Evolutionary conservation across 2,797 vertebrate species (phyloP).

Genomic region (Tokudaia muenninki): DNA sequence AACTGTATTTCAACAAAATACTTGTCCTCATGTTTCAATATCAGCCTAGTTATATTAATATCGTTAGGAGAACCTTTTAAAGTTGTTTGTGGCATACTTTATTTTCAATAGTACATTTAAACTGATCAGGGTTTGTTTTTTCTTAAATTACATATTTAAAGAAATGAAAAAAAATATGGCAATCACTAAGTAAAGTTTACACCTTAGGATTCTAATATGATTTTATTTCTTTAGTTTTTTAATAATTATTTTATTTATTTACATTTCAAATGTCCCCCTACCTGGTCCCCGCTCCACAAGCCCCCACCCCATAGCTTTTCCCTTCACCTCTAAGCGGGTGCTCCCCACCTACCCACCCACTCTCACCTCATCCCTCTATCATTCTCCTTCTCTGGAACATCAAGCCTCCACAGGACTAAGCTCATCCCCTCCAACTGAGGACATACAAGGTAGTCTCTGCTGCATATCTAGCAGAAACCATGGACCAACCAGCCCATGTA

Average conservation of each 20-base stretch:
- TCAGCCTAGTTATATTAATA: not conserved
- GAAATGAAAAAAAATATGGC: constrained; percentile 15
- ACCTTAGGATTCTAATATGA: not conserved
- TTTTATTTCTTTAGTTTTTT: not conserved
- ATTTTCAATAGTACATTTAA: not conserved
- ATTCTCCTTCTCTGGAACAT: not conserved
- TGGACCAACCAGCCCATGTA: no score
- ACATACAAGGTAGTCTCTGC: not conserved
- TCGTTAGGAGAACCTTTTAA: not conserved
- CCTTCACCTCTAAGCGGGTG: not conserved
- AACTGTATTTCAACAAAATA: not conserved
- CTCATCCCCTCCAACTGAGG: not conserved
- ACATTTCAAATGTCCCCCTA: not conserved
- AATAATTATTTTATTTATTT: no score
- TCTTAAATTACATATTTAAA: not conserved
- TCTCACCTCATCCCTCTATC: not conserved
- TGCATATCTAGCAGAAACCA: not conserved
- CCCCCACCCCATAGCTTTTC: no score
- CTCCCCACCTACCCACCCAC: not conserved
- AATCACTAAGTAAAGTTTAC: not conserved
- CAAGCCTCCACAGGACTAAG: not conserved
- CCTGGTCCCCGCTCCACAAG: not conserved
- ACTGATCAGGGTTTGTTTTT: not conserved
- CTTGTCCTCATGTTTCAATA: not conserved
- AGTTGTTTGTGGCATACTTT: not conserved